phyloP scores from a whole-genome alignment of 1,140 invertebrate species.

The Drosophila santomea region DNA sequence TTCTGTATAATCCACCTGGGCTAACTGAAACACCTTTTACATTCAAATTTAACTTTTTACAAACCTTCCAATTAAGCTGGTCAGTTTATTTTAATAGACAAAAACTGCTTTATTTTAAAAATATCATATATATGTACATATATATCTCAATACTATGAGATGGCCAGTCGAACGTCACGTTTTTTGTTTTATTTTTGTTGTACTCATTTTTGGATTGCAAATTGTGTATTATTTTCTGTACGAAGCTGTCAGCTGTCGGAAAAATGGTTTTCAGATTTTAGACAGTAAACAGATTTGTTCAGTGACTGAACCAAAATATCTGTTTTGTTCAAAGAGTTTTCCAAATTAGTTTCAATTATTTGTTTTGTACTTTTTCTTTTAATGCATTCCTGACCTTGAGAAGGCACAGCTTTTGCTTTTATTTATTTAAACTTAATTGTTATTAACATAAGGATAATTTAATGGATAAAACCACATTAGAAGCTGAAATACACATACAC shows the following conservation, averaged over 20 bases:
- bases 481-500: no score
- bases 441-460: neutral
- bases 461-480: no score
- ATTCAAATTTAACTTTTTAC: no score
- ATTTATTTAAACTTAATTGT: neutral
- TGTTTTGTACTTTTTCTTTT: neutral
- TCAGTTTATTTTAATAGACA: neutral
- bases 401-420: neutral
- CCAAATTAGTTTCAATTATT: slow-evolving; percentile 7
- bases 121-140: neutral
- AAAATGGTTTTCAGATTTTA: slow-evolving; percentile 33
- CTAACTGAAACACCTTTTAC: neutral
- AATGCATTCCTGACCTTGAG: neutral
- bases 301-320: slow-evolving; percentile 5
- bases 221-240: slow-evolving; percentile 23
- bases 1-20: neutral
- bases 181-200: slow-evolving; percentile 29
- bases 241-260: slow-evolving; percentile 38
- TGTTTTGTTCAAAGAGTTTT: slow-evolving; percentile 25
- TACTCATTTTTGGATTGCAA: slow-evolving; percentile 24
- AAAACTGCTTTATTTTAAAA: neutral
- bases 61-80: neutral
- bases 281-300: slow-evolving; percentile 16
- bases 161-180: slow-evolving; percentile 17
- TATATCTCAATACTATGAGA: neutral